Base-by-base conservation (phyloP, 2,888 invertebrate species). In the Cosmia trapezina region DNA sequence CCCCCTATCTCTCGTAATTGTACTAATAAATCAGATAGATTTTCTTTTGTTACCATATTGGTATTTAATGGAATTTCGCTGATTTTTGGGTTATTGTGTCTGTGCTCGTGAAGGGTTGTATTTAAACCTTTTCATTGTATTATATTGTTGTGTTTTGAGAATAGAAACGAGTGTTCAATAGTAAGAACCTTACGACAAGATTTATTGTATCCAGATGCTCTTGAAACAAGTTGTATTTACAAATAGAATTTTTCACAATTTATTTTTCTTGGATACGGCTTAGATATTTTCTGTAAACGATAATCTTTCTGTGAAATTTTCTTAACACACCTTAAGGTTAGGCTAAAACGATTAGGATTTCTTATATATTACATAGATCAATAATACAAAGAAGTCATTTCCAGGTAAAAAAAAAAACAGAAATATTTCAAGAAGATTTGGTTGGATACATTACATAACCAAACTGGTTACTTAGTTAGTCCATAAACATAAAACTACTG, bases 11-110 rank as follows among this genome's bases (percentile, higher is more conserved):
- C 86, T 86, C 88, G 91, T 93, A 93, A 93, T 94, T 93, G 93
- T 92, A 88, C 90, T 91, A 91, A 93, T 94, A 94, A 94, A 94
- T 94, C 94, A 94, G 92, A 90, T 91, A 93, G 91, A 90, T 91
- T 84, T 91, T 93, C 92, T 92, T 92, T 91, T 91, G 91, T 91
- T 90, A 84, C 86, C 87, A 83, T 86, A 88, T 84, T 88, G 86
- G 69, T 81, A 74, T 78, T 81, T 74, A 74, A 83, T 77, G 64
- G 84, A 70, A 81, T 81, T 81, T 83, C 57, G 64, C 47, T 28
- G 76, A 81, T 80, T 83, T 81, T 80, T 76, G 70, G 84, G 54
- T 66, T 77, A 70, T 68, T 70, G 72, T 69, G 67, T 72, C 56
- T 49, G 41, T 49, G 41, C 17, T 57, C 8, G 60, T 72, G 68